Percentiles rank a stretch among this genome's conserved stretches.
Evolutionary conservation across 1,140 invertebrate genomes (phyloP).

Genomic region (Drosophila tsacasi): DNA sequence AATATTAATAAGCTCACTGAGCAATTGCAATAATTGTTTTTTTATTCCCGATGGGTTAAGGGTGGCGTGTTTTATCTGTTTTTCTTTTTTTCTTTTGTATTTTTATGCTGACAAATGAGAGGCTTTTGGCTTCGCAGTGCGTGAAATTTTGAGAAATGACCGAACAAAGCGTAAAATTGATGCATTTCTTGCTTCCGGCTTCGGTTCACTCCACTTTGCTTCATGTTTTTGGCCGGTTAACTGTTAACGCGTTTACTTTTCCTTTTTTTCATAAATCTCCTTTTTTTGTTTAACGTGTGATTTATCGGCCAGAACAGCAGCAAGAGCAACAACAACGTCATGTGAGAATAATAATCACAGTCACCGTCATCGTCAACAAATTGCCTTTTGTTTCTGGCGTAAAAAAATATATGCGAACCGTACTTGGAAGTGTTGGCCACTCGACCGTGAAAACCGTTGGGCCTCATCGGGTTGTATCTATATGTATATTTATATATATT

Average conservation of each 20-base stretch:
- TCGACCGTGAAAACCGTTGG: constrained; percentile 58
- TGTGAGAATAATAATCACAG: constrained; percentile 51
- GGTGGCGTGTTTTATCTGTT: background rate
- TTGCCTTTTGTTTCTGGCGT: constrained; percentile 68
- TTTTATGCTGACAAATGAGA: constrained; percentile 65
- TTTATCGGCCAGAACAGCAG: constrained; percentile 48
- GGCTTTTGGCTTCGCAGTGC: constrained; percentile 46
- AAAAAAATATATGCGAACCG: constrained; percentile 15
- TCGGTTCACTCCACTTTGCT: constrained; percentile 61
- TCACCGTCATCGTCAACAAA: constrained; percentile 63
- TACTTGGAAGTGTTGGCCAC: constrained; percentile 51
- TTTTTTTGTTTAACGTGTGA: constrained; percentile 53
- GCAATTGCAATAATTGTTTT: constrained; percentile 69
- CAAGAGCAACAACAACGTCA: constrained; percentile 16
- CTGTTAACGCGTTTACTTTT: constrained; percentile 66
- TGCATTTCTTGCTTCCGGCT: constrained; percentile 61
- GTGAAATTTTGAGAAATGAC: constrained; percentile 68
- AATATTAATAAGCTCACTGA: constrained; percentile 78
- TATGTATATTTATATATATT: background rate
- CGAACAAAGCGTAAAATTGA: constrained; percentile 60
- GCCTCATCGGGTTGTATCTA: constrained; percentile 44
- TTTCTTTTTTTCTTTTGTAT: background rate
- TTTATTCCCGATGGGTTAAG: constrained; percentile 10
- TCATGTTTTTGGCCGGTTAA: constrained; percentile 63
- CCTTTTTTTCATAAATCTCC: constrained; percentile 1